Evolutionary conservation across 2,797 vertebrate species (phyloP).

Genomic region (Prunella strophiata): DNA sequence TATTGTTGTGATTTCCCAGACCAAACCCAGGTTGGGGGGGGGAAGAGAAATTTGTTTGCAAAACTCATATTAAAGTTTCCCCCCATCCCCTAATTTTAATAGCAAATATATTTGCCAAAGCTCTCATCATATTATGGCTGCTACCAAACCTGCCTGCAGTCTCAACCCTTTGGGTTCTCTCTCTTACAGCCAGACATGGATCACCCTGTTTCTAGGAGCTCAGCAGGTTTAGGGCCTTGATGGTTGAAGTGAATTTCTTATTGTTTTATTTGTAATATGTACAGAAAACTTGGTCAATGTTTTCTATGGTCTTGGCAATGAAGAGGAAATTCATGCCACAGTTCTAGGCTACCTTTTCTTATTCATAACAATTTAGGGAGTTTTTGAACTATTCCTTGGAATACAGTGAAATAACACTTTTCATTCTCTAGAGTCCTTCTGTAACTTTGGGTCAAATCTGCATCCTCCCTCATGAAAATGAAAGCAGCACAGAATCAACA

Average conservation of each 20-base stretch:
- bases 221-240: neutral
- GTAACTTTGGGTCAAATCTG: neutral
- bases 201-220: neutral
- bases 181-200: neutral
- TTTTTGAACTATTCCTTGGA: neutral
- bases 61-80: neutral
- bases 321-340: neutral
- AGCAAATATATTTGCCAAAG: neutral
- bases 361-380: neutral
- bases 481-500: neutral
- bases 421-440: neutral
- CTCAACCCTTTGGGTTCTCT: neutral
- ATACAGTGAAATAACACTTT: neutral
- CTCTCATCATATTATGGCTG: neutral
- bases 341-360: neutral
- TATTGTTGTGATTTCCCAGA: neutral
- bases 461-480: neutral
- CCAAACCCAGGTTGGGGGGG: rapidly evolving
- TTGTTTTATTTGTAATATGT: neutral
- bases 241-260: neutral
- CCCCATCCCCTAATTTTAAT: neutral
- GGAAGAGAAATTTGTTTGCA: neutral
- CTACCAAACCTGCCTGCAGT: neutral
- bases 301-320: neutral
- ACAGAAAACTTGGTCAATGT: neutral